Conservation (phyloP, 1,140 invertebrate genomes). For the Schlechtendalia chinensis region DNA sequence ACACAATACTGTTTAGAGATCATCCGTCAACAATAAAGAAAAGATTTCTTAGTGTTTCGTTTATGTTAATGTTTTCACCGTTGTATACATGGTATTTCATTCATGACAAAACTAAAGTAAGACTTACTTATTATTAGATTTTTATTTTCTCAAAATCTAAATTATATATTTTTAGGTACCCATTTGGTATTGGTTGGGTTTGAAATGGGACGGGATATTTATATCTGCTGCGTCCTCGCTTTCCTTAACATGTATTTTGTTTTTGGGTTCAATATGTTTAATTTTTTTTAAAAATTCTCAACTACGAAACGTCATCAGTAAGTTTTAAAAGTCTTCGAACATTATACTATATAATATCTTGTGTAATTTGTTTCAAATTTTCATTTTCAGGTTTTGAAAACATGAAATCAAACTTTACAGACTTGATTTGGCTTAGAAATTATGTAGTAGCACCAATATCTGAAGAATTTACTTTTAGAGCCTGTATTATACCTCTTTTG, state of each 20-base stretch:
- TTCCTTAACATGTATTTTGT: slow-evolving; percentile 78
- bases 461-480: slow-evolving; percentile 92
- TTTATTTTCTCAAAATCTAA: not conserved
- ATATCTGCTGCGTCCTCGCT: slow-evolving; percentile 74
- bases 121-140: not conserved
- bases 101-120: slow-evolving; percentile 61
- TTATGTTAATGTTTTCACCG: slow-evolving; percentile 77
- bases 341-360: slow-evolving; percentile 2
- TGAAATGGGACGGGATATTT: slow-evolving; percentile 71
- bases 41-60: slow-evolving; percentile 80
- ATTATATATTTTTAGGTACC: slow-evolving; percentile 58
- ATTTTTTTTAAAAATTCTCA: slow-evolving; percentile 45
- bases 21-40: slow-evolving; percentile 85
- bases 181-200: slow-evolving; percentile 72
- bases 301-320: slow-evolving; percentile 3
- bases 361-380: slow-evolving; percentile 40
- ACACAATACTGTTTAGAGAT: slow-evolving; percentile 61
- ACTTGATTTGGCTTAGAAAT: slow-evolving; percentile 83
- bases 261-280: slow-evolving; percentile 77
- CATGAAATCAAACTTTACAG: slow-evolving; percentile 54
- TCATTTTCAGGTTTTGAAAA: slow-evolving; percentile 49
- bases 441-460: slow-evolving; percentile 87
- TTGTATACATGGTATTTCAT: slow-evolving; percentile 71
- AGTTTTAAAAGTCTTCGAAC: not conserved
- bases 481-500: slow-evolving; percentile 89